phyloP scores from a whole-genome alignment of 2,113 vertebrate species.

The Synodontis membranacea region DNA sequence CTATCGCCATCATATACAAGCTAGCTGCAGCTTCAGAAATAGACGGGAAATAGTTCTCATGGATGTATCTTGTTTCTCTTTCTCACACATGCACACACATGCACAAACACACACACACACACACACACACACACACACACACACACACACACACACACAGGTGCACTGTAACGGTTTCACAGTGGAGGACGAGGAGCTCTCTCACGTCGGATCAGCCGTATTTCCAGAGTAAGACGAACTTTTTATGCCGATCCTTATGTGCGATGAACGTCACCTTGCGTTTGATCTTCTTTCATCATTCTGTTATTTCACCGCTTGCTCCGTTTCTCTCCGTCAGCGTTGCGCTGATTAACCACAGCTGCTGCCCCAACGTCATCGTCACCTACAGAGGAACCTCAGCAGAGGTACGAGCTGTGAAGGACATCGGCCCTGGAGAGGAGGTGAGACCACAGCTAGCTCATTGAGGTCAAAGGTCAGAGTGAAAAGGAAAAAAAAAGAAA shows the following conservation, averaged over 20 bases:
- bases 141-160: constrained; percentile 62
- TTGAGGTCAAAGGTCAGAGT: not conserved
- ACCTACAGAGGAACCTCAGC: constrained; percentile 86
- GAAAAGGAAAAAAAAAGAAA: not conserved
- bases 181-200: constrained; percentile 94
- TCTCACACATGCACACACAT: constrained; percentile 13
- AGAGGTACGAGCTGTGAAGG: constrained; percentile 86
- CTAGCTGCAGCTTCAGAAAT: not conserved
- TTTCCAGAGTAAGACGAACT: constrained; percentile 87
- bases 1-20: not conserved
- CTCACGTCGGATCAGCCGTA: constrained; percentile 89
- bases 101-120: constrained; percentile 26
- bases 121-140: constrained; percentile 18
- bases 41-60: constrained; percentile 12
- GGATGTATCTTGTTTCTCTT: not conserved
- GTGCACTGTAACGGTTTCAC: constrained; percentile 97
- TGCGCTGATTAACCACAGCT: constrained; percentile 95
- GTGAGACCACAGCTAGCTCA: constrained; percentile 67
- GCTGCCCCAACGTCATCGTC: constrained; percentile 91
- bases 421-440: constrained; percentile 88
- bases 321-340: constrained; percentile 72
- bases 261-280: not conserved
- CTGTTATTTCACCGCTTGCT: not conserved
- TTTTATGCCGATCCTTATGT: not conserved
- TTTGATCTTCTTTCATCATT: constrained; percentile 16